Base-by-base conservation (phyloP, 1,140 invertebrate genomes). In the Drosophila erecta region DNA sequence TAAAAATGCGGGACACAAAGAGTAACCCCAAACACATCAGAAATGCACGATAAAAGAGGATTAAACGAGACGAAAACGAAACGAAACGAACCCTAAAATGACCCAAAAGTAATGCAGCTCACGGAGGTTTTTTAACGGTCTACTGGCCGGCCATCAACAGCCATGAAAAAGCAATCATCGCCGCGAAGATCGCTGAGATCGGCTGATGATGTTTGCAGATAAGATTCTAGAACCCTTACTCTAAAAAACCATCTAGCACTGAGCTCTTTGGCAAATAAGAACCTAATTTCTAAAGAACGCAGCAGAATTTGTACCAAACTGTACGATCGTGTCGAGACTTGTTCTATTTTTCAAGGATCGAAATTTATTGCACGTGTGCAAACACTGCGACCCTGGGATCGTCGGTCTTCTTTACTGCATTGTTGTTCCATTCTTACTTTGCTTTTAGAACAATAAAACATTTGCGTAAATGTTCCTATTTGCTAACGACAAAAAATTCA, bases 31-130 rank as follows among this genome's bases (percentile, higher is more conserved):
- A 70, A 40, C 50, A 57, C 66, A 70, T 70, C 60, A 76, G 33
- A 66, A 59, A 67, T 46, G 46, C 38, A 78, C 78, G 61, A 81
- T 79, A 86, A 86, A 86, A 86, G 81, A 67, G 83, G 81, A 81
- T 67, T 75, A 66, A 81, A 81, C 76, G 61, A 64, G 70, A 77
- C 67, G 70, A 67, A 49, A 67, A 67, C 59, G 59, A 66, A 81
- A 81, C 59, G 59, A 64, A 55, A 57, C 62, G 65, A 86, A 79
- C 81, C 81, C 78, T 86, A 81, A 86, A 85, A 80, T 81, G 56
- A 85, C 81, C 81, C 74, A 85, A 85, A 86, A 70, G 74, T 72
- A 81, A 87, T 78, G 81, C 77, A 81, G 24, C 64, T 70, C 67
- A 74, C 57, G 66, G 54, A 74, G 62, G 67, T 24, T 30, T 37